Conservation (phyloP, 2,113 vertebrate genomes). For the Leuciscus idus region DNA sequence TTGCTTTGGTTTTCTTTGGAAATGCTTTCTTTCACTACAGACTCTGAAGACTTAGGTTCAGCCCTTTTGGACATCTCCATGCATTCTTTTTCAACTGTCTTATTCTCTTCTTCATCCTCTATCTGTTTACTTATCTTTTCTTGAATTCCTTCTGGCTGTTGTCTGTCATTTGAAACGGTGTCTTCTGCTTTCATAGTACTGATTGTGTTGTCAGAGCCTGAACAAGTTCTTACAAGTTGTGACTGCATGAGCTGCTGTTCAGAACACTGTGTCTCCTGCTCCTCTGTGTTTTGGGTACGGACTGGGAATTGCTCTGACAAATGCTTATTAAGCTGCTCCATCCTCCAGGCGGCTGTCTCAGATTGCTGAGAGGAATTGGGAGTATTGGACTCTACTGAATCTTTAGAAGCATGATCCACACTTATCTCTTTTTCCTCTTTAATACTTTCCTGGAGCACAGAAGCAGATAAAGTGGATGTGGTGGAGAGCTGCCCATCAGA, state of each 20-base stretch:
- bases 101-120: slow-evolving; percentile 35
- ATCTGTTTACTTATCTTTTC: slow-evolving; percentile 55
- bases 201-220: slow-evolving; percentile 48
- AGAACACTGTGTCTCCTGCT: slow-evolving; percentile 12
- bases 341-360: neutral
- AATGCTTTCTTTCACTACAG: slow-evolving; percentile 20
- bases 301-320: slow-evolving; percentile 26
- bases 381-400: neutral
- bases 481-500: neutral
- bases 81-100: slow-evolving; percentile 38
- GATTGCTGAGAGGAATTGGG: neutral
- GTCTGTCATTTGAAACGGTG: slow-evolving; percentile 30
- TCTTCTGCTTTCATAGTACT: slow-evolving; percentile 21
- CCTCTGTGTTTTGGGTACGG: slow-evolving; percentile 28
- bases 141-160: slow-evolving; percentile 54
- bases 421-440: slow-evolving; percentile 1
- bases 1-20: slow-evolving; percentile 26
- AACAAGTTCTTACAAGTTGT: slow-evolving; percentile 12
- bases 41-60: slow-evolving; percentile 34
- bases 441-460: slow-evolving; percentile 16
- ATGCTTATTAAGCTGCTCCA: slow-evolving; percentile 22
- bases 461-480: neutral
- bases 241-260: slow-evolving; percentile 2
- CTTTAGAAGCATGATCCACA: neutral
- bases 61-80: slow-evolving; percentile 43